Evolutionary conservation across 2,113 vertebrate genomes (phyloP).

Genomic region (Eublepharis macularius): DNA sequence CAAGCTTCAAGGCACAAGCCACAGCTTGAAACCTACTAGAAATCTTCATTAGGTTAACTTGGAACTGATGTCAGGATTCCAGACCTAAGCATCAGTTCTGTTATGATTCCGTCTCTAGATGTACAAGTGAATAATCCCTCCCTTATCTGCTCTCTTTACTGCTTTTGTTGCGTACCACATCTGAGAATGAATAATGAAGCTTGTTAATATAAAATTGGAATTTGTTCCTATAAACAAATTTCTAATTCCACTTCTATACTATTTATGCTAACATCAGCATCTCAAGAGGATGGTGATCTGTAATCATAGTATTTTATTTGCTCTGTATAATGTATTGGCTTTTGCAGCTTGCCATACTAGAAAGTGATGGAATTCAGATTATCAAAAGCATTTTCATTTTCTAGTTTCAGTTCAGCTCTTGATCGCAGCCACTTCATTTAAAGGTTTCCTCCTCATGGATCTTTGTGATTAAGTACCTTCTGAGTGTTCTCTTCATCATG

Average conservation of each 20-base stretch:
- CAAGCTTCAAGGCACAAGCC: background rate
- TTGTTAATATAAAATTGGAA: background rate
- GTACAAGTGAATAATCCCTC: background rate
- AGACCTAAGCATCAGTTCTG: background rate
- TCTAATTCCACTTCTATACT: background rate
- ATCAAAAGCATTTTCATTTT: too few relatives aligned
- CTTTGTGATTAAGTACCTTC: too few relatives aligned
- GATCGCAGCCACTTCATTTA: too few relatives aligned
- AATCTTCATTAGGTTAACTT: background rate
- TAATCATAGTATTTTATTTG: background rate
- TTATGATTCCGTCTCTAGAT: background rate
- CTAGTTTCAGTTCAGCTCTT: too few relatives aligned
- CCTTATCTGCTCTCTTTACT: background rate
- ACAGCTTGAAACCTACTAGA: background rate
- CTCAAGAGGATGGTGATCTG: rapidly evolving
- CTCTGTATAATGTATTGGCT: background rate
- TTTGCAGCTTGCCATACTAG: too few relatives aligned
- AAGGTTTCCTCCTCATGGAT: too few relatives aligned
- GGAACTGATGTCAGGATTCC: background rate
- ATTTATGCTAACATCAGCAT: background rate
- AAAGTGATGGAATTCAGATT: too few relatives aligned
- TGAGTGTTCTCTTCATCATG: too few relatives aligned
- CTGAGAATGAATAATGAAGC: background rate
- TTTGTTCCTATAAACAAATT: background rate
- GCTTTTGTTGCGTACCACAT: background rate